phyloP scores from a whole-genome alignment of 2,888 invertebrate genomes.

The Nezara viridula region DNA sequence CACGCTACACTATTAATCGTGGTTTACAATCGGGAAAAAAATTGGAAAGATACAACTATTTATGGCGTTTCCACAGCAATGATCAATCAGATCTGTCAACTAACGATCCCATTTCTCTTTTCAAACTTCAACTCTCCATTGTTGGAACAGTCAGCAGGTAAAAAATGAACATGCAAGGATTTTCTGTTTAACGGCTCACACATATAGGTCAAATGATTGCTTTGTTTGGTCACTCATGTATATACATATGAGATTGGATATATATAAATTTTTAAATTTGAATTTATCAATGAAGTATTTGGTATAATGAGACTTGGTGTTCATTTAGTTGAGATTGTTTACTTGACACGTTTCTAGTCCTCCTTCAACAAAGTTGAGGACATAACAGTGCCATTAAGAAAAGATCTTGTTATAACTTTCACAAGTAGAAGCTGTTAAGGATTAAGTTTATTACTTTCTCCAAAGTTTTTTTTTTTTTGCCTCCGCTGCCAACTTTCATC shows the following conservation, averaged over 20 bases:
- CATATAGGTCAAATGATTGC: too few relatives aligned
- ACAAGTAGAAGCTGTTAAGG: conserved; percentile 5
- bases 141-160: too few relatives aligned
- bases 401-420: conserved; percentile 17
- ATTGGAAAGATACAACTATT: too few relatives aligned
- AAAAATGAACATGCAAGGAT: neutral
- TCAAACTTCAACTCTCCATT: neutral
- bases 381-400: neutral
- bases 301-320: neutral
- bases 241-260: too few relatives aligned
- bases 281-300: too few relatives aligned
- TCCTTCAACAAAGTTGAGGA: neutral
- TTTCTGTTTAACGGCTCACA: too few relatives aligned
- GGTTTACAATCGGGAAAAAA: too few relatives aligned
- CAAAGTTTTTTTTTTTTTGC: neutral
- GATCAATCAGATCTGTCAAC: conserved; percentile 2
- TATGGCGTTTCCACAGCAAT: too few relatives aligned
- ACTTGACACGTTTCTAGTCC: neutral
- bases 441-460: conserved; percentile 20
- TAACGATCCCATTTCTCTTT: neutral
- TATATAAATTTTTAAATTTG: too few relatives aligned
- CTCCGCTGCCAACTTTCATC: neutral
- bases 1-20: too few relatives aligned
- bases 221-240: too few relatives aligned
- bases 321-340: conserved; percentile 20